A percentile compares a stretch with the other conserved stretches of the same genome.
phyloP scores from a whole-genome alignment of 2,888 invertebrate genomes.

The Oeneis ivallda region DNA sequence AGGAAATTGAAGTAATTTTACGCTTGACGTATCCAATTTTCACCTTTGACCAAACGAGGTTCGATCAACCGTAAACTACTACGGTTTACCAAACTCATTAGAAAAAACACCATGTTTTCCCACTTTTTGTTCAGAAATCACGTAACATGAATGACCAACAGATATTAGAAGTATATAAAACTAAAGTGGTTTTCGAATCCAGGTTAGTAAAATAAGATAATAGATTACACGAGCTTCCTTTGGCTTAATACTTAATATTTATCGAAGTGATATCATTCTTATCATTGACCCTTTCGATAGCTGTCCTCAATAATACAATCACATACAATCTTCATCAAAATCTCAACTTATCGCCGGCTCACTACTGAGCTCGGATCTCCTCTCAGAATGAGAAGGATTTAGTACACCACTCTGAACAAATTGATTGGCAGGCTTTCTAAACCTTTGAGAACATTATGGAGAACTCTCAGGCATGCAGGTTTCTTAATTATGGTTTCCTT shows the following conservation, averaged over 20 bases:
- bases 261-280: neutral
- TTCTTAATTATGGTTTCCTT: no score
- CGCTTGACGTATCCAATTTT: conserved; percentile 40
- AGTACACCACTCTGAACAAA: no score
- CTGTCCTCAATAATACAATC: no score
- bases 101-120: conserved; percentile 23
- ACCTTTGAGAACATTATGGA: no score
- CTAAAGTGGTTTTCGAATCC: neutral
- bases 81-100: conserved; percentile 16
- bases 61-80: conserved; percentile 30
- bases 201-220: conserved; percentile 5
- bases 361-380: no score
- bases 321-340: no score
- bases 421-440: no score
- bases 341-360: no score
- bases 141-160: neutral
- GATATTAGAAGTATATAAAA: neutral
- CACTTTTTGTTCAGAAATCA: conserved; percentile 8
- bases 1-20: conserved; percentile 32
- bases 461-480: no score
- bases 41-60: conserved; percentile 39
- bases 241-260: neutral
- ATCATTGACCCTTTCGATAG: neutral
- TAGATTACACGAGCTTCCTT: neutral
- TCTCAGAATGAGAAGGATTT: no score